These are phyloP conservation scores for Cantharis rustica DNA, from an alignment of 2,888 invertebrate species.

Conservation along the genomic window DNA sequence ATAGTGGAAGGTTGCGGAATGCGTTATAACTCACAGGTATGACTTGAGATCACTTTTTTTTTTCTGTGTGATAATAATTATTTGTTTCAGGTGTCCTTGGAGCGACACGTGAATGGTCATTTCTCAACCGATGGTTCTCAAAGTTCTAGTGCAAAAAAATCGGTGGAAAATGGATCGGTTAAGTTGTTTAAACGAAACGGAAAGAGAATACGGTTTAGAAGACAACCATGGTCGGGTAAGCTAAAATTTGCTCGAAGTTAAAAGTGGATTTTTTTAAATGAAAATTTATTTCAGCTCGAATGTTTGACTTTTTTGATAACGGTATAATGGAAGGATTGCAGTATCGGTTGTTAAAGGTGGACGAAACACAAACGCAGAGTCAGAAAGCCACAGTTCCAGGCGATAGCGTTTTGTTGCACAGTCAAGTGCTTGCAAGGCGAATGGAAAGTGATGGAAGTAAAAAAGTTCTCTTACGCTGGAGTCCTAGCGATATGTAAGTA, in stretches of 20 bases:
- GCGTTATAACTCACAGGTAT: conserved; percentile 85
- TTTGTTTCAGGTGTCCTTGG: conserved; percentile 71
- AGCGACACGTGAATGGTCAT: conserved; percentile 93
- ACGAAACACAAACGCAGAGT: conserved; percentile 64
- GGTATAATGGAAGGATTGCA: conserved; percentile 92
- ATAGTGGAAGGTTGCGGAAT: conserved; percentile 93
- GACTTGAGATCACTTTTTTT: conserved; percentile 36
- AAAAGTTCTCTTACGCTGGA: conserved; percentile 78
- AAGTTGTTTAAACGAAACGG: conserved; percentile 86
- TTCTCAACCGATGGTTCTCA: conserved; percentile 72
- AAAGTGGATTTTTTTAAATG: conserved; percentile 6
- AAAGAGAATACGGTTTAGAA: conserved; percentile 83
- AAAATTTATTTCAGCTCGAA: conserved; percentile 71
- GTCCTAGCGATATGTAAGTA: conserved; percentile 85
- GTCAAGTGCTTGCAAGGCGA: conserved; percentile 70
- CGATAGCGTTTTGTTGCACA: conserved; percentile 73
- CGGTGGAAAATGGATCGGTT: conserved; percentile 73
- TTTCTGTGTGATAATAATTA: background rate
- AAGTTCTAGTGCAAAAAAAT: conserved; percentile 68
- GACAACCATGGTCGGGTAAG: conserved; percentile 90
- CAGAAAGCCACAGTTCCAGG: conserved; percentile 64
- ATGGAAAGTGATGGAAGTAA: conserved; percentile 66
- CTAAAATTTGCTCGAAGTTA: background rate
- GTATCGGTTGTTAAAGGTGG: conserved; percentile 72
- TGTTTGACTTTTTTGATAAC: conserved; percentile 92